Evolutionary conservation across 2,797 vertebrate species (phyloP), one percentile per base, ranked within the genome.

Genomic region (Pteronotus mesoamericanus): DNA sequence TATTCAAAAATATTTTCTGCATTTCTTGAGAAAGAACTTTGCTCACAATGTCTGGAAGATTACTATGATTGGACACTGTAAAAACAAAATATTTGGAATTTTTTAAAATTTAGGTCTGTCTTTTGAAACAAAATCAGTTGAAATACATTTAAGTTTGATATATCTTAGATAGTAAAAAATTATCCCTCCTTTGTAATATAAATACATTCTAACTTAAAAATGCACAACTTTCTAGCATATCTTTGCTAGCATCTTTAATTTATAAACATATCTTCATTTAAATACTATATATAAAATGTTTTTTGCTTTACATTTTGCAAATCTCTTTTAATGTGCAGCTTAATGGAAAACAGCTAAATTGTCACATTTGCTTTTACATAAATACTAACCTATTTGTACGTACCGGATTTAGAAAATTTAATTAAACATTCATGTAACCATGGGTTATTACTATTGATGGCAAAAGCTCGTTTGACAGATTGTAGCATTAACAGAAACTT

Each of bases 401-500:
- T 98, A 99, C 99, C 98, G 92, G 98, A 98, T 97, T 98, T 99
- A 96, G 98, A 98, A 97, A 99, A 99, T 72, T 97, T 98, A 98
- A 99, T 98, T 98, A 99, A 98, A 97, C 98, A 99, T 95, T 99
- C 98, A 32, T 99, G 99, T 83, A 99, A 98, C 98, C 99, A 98
- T 0, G 99, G 98, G 72, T 99, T 98, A 97, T 99, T 98, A 89
- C 96, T 96, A 93, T 98, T 96, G 64, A 99, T 98, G 29, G 98
- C 98, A 97, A 99, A 98, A 96, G 98, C 99, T 97, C 98, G 98
- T 98, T 99, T 99, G 85, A 99, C 98, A 78, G 98, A 99, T 87
- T 99, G 98, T 57, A 99, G 96, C 98, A 99, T 99, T 97, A 99
- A 97, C n/a, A 99, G 97, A 97, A 99, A 98, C 90, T 98, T 99